Conservation (phyloP, 2,888 invertebrate genomes). For the Cyclophora punctaria region DNA sequence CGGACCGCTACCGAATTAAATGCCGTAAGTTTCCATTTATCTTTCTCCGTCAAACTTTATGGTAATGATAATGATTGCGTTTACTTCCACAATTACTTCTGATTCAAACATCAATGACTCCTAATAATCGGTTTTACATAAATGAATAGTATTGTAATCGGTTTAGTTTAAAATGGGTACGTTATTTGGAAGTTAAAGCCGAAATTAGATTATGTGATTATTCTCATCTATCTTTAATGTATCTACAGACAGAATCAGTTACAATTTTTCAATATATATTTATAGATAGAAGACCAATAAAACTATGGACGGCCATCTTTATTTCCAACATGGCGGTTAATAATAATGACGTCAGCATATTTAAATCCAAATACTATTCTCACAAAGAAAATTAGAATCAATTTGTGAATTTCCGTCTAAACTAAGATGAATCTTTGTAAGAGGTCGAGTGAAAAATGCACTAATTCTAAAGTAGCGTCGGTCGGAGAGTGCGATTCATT, state of each 20-base stretch:
- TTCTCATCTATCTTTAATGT: too few species aligned
- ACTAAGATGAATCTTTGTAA: slow-evolving; percentile 54
- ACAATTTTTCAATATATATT: too few species aligned
- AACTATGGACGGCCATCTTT: too few species aligned
- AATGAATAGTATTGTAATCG: slow-evolving; percentile 1
- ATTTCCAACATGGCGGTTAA: too few species aligned
- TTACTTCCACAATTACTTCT: slow-evolving; percentile 30
- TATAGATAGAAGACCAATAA: too few species aligned
- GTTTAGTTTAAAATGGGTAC: too few species aligned
- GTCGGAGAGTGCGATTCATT: slow-evolving; percentile 57
- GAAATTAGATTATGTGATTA: too few species aligned
- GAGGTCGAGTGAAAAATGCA: slow-evolving; percentile 58
- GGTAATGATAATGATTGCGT: slow-evolving; percentile 48
- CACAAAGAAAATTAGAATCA: slow-evolving; percentile 30
- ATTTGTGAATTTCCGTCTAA: slow-evolving; percentile 40
- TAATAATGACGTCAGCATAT: too few species aligned
- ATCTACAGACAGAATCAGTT: too few species aligned
- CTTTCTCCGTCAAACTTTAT: slow-evolving; percentile 51
- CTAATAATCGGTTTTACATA: slow-evolving; percentile 15
- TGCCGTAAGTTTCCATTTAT: slow-evolving; percentile 20
- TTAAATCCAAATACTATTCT: not conserved
- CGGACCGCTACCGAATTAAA: not conserved
- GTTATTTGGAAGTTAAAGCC: too few species aligned
- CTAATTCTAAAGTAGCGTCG: slow-evolving; percentile 55
- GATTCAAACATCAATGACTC: slow-evolving; percentile 22